Evolutionary conservation across 2,888 invertebrate genomes (phyloP).

Genomic region (Dicranocentrus wangi): DNA sequence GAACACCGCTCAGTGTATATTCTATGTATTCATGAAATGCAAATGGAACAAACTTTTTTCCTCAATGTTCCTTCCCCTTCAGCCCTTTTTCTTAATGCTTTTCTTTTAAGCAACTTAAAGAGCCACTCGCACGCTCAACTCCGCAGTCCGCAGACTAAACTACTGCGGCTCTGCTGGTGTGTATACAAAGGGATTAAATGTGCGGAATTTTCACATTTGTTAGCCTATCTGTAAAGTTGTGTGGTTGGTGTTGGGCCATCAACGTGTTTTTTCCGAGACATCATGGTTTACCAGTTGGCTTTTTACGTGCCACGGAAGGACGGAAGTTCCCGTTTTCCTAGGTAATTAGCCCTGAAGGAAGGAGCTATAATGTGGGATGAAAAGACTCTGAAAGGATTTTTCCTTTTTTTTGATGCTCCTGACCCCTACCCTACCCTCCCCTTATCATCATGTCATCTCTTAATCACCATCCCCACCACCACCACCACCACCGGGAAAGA

Average conservation of each 20-base stretch:
- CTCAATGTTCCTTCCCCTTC: not conserved
- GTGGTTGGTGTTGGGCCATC: slow-evolving; percentile 28
- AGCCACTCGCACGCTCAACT: no score
- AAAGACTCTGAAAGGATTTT: not conserved
- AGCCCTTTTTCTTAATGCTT: no score
- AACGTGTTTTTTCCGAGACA: slow-evolving; percentile 9
- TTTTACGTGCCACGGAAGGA: no score
- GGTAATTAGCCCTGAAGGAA: slow-evolving; percentile 5
- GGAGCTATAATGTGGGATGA: not conserved
- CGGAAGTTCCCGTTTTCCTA: not conserved
- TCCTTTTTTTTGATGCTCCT: not conserved
- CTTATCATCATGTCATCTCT: not conserved
- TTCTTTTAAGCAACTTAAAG: no score
- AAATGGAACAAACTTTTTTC: slow-evolving; percentile 59
- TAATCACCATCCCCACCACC: no score
- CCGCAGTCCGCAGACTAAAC: no score
- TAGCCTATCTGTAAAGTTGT: not conserved
- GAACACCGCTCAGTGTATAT: slow-evolving; percentile 42
- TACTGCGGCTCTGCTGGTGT: no score
- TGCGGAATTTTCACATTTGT: not conserved
- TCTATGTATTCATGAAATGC: slow-evolving; percentile 66
- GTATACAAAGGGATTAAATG: no score
- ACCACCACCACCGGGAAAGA: not conserved
- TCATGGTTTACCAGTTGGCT: not conserved
- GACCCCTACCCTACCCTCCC: not conserved